Evolutionary conservation across 2,113 vertebrate genomes (phyloP), one percentile per base, ranked within the genome.

Genomic region (Spizaetus ornatus): DNA sequence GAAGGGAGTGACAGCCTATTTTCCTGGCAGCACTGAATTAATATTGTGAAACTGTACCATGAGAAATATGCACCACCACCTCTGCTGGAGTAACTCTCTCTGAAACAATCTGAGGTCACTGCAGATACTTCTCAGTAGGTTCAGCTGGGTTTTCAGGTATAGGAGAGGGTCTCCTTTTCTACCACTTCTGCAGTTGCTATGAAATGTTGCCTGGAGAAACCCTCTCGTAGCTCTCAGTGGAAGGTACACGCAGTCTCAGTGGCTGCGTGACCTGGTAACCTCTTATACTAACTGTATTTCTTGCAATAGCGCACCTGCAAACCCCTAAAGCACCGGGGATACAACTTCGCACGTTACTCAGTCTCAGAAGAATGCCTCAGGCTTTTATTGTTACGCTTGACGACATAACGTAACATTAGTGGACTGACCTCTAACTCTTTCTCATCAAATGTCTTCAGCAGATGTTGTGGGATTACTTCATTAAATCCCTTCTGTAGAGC

Each of bases 401-500:
- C 4, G 42, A 89, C 66, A 50, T 45, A 77, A 74, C 18, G 26
- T 48, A 85, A 70, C 47, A 31, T 59, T 50, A 80, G 53, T 4
- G 63, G 77, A 98, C 98, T 96, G 96, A 99, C 99, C 99, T 99
- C 99, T 21, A 99, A 97, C 97, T 99, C 99, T 95, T 99, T 99
- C 98, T 99, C 99, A 88, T 99, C 99, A 79, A 99, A 99, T 45
- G 99, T 98, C 98, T 99, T 99, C 95, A 99, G 98, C 97, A 99
- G 98, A 97, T 99, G 99, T 88, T 99, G 99, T 31, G 99, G 99
- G 97, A 99, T 99, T 97, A 99, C 99, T 98, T 99, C 99, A 79
- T 99, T 99, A 98, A 99, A 99, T 93, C 99, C 99, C 92, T 99
- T 99, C 98, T 99, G 99, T 80, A 99, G 98, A 26, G 99, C 99